Conservation (phyloP, 2,113 vertebrate genomes). For the Ictalurus punctatus region DNA sequence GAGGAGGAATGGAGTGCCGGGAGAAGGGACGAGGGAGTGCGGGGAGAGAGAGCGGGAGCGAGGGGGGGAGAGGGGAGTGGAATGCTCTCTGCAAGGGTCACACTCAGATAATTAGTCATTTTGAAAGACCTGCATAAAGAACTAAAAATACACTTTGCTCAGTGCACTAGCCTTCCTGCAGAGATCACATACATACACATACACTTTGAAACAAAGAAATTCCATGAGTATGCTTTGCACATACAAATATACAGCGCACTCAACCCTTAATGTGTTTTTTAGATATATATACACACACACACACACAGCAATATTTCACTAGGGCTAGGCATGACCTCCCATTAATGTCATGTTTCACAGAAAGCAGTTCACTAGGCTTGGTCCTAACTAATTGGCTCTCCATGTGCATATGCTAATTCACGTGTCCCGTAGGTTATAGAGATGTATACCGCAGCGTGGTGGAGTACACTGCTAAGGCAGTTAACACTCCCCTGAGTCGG, state of each 20-base stretch:
- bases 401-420: conserved; percentile 26
- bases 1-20: conserved; percentile 22
- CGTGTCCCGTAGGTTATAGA: conserved; percentile 33
- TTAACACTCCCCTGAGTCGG: neutral
- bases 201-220: neutral
- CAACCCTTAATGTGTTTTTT: neutral
- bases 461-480: conserved; percentile 1
- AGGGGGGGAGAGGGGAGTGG: conserved; percentile 29
- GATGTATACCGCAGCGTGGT: neutral
- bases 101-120: conserved; percentile 68
- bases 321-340: conserved; percentile 9
- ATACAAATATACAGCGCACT: neutral
- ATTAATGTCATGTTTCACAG: conserved; percentile 2
- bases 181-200: conserved; percentile 2
- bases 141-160: conserved; percentile 67
- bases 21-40: neutral
- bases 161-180: conserved; percentile 47
- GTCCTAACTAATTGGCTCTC: conserved; percentile 12
- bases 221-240: neutral
- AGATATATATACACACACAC: neutral
- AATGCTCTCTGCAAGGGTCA: conserved; percentile 63
- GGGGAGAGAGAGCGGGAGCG: conserved; percentile 18
- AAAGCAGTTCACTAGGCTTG: neutral
- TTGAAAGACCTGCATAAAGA: conserved; percentile 57
- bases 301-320: conserved; percentile 14